Percentiles rank a stretch among this genome's conserved stretches.
Evolutionary conservation across 2,797 vertebrate genomes (phyloP).

Genomic region (Leptodon cayanensis): DNA sequence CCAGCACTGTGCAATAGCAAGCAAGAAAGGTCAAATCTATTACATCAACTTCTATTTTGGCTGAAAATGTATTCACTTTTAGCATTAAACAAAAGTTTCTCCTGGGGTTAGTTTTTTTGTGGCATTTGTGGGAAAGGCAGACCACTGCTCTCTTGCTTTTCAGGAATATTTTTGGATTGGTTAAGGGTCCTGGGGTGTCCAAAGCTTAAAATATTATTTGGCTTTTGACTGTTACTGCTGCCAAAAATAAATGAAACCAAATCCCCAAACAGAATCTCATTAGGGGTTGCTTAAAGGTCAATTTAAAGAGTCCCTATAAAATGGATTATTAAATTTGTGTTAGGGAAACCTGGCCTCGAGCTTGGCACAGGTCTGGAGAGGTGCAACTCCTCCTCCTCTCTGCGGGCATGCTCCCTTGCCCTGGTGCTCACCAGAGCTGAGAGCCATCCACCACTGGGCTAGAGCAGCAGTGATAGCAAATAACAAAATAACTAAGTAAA

Average conservation of each 20-base stretch:
- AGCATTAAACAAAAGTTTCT: not conserved
- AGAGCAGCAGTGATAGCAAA: not conserved
- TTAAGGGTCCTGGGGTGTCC: not conserved
- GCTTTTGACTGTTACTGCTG: not conserved
- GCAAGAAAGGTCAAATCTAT: not conserved
- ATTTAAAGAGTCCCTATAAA: not conserved
- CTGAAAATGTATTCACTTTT: not conserved
- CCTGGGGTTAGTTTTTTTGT: not conserved
- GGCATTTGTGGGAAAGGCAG: not conserved
- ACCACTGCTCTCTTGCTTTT: not conserved
- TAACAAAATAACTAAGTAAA: not conserved
- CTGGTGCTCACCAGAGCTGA: not conserved
- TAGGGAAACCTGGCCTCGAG: not conserved
- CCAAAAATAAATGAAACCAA: slow-evolving; percentile 1
- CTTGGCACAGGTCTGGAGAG: not conserved
- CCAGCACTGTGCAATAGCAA: not conserved
- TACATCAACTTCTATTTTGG: not conserved
- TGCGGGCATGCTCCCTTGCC: not conserved
- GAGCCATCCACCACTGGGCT: no score
- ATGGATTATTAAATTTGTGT: not conserved
- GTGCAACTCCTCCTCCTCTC: not conserved
- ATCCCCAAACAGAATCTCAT: not conserved
- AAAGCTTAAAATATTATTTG: not conserved
- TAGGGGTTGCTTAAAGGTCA: not conserved
- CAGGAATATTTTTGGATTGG: slow-evolving; percentile 33